A percentile compares a stretch with the other conserved stretches of the same genome.
phyloP scores from a whole-genome alignment of 2,113 vertebrate genomes.

The Tympanuchus pallidicinctus region DNA sequence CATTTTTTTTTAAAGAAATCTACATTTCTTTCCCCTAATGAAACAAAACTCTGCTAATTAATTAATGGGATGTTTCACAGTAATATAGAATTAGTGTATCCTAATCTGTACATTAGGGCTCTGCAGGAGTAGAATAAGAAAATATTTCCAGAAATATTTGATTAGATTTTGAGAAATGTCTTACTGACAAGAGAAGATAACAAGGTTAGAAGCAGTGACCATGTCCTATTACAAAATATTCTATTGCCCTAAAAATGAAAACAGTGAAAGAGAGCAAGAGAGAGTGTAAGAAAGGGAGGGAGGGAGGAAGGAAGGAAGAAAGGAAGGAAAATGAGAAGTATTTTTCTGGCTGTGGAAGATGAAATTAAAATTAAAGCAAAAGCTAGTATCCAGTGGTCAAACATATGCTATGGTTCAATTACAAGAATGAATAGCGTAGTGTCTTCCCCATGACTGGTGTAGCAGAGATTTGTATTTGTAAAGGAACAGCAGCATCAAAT shows the following conservation, averaged over 20 bases:
- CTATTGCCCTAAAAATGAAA: background rate
- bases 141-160: no score
- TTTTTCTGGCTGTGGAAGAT: background rate
- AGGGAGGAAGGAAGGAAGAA: background rate
- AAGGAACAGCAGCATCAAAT: no score
- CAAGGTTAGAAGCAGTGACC: background rate
- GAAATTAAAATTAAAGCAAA: background rate
- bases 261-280: no score
- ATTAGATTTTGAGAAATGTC: background rate
- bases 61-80: background rate
- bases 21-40: background rate
- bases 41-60: background rate
- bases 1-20: background rate
- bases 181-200: background rate
- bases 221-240: background rate
- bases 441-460: no score
- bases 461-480: no score
- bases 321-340: background rate
- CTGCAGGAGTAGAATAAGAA: no score
- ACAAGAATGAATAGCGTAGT: background rate
- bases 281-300: no score
- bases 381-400: background rate
- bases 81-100: background rate
- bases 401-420: background rate
- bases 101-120: background rate